Conservation (phyloP, 2,797 vertebrate species). For the Schizopygopsis malacanthus region DNA sequence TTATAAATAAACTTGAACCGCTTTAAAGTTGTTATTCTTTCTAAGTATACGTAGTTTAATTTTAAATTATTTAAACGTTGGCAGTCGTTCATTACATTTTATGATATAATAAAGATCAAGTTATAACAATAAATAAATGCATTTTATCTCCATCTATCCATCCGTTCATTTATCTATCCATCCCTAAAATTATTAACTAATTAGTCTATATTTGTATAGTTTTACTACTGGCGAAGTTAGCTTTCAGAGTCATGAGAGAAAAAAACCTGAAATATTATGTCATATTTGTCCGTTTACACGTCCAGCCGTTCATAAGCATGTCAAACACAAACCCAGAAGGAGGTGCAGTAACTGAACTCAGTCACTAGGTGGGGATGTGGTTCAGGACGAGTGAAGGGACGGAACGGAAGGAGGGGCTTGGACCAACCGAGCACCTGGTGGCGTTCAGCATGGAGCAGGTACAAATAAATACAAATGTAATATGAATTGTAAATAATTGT, state of each 20-base stretch:
- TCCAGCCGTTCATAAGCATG: neutral
- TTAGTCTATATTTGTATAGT: neutral
- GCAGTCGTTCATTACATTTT: neutral
- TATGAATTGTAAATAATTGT: neutral
- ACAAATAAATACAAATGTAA: neutral
- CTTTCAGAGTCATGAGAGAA: too few relatives aligned
- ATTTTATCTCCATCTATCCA: too few relatives aligned
- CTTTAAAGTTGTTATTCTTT: too few relatives aligned
- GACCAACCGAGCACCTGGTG: neutral
- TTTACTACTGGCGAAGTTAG: too few relatives aligned
- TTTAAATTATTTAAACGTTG: neutral
- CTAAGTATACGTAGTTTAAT: neutral
- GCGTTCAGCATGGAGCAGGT: neutral
- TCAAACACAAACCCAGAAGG: neutral
- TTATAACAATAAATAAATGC: too few relatives aligned
- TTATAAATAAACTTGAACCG: too few relatives aligned
- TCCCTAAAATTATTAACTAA: neutral
- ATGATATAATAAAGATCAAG: too few relatives aligned
- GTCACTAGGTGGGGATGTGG: constrained; percentile 3
- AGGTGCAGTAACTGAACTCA: neutral
- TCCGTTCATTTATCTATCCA: too few relatives aligned
- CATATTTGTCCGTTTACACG: neutral
- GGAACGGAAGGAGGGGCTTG: neutral
- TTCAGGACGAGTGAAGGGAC: neutral
- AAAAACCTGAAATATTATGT: too few relatives aligned